A percentile compares a stretch with the other conserved stretches of the same genome.
These are phyloP conservation scores for Drosophila insularis DNA, from an alignment of 1,140 invertebrate genomes.

Conservation along the genomic window DNA sequence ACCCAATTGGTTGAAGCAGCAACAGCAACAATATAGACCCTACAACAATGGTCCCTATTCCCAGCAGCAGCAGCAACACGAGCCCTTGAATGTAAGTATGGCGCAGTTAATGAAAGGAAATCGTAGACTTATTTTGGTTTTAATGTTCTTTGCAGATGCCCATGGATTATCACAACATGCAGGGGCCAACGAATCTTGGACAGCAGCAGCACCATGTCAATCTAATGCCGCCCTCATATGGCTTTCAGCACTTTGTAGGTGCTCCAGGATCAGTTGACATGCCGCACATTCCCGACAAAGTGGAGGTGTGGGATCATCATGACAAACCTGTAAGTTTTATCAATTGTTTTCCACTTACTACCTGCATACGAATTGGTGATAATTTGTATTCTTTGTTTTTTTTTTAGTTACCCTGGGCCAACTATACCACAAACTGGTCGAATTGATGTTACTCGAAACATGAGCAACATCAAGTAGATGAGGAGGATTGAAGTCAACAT, in stretches of 20 bases:
- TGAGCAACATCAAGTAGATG: conserved; percentile 14
- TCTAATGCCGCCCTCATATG: conserved; percentile 69
- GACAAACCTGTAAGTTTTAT: conserved; percentile 76
- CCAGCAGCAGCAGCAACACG: conserved; percentile 69
- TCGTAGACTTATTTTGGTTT: background rate
- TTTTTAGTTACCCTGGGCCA: conserved; percentile 67
- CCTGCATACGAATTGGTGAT: background rate
- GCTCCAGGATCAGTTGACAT: conserved; percentile 59
- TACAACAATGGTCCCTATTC: conserved; percentile 73
- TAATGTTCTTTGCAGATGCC: conserved; percentile 54
- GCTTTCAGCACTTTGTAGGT: conserved; percentile 74
- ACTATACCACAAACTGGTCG: conserved; percentile 77
- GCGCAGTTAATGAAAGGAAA: too few species aligned
- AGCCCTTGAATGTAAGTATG: conserved; percentile 73
- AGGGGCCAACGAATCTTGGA: conserved; percentile 62
- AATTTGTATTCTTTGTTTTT: background rate
- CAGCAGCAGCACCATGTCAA: conserved; percentile 68
- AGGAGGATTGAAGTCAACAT: conserved; percentile 27
- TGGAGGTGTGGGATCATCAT: conserved; percentile 81
- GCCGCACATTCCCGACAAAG: conserved; percentile 72
- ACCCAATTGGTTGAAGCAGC: conserved; percentile 69
- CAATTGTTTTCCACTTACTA: background rate
- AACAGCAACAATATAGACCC: conserved; percentile 62
- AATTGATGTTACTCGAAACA: conserved; percentile 60
- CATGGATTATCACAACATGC: conserved; percentile 78